Conservation (phyloP, 2,113 vertebrate genomes). For the Apteryx mantelli region DNA sequence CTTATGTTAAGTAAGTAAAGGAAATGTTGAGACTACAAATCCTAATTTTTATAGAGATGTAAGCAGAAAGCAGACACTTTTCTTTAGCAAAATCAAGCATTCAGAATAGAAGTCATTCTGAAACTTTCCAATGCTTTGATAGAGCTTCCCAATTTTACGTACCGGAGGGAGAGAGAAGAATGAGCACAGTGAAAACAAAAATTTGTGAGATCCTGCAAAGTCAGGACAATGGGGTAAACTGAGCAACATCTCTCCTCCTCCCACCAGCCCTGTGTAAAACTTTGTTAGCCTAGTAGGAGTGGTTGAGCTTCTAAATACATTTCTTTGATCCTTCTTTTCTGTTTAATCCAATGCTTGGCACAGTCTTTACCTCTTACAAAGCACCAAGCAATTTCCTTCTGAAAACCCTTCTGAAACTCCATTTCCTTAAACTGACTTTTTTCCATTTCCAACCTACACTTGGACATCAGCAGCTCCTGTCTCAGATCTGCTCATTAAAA, state of each 20-base stretch:
- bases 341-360: background rate
- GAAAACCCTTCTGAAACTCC: background rate
- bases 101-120: too few species aligned
- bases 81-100: too few species aligned
- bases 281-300: background rate
- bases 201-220: background rate
- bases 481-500: slow-evolving; percentile 1
- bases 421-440: background rate
- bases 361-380: background rate
- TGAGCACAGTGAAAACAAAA: background rate
- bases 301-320: background rate
- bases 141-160: background rate
- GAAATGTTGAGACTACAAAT: too few species aligned
- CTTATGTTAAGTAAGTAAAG: too few species aligned
- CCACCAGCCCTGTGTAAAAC: background rate
- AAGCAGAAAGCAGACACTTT: too few species aligned
- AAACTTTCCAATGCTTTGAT: background rate
- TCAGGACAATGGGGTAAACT: background rate
- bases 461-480: background rate
- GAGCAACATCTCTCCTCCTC: background rate
- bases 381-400: background rate
- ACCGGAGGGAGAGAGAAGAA: background rate
- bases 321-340: background rate
- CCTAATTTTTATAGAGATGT: too few species aligned
- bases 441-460: background rate